These are phyloP conservation scores for Uria lomvia DNA, from an alignment of 2,113 vertebrate genomes.

Conservation along the genomic window DNA sequence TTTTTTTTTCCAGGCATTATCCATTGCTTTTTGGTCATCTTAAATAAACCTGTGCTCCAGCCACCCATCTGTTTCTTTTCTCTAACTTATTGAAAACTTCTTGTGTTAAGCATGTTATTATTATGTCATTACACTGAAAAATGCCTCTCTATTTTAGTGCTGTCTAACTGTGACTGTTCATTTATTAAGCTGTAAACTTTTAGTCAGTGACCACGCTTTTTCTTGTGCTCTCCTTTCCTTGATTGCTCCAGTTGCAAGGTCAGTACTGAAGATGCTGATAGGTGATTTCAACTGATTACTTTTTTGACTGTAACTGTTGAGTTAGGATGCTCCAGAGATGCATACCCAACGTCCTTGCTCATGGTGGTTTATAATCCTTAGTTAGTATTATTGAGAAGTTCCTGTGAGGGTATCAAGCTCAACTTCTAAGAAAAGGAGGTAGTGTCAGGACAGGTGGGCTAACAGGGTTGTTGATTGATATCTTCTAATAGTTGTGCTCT, in stretches of 20 bases:
- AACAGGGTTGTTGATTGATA: neutral
- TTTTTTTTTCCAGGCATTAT: neutral
- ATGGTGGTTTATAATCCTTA: neutral
- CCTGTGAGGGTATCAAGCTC: neutral
- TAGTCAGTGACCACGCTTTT: neutral
- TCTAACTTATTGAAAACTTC: neutral
- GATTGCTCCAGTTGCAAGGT: neutral
- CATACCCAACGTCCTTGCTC: neutral
- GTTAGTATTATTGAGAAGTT: neutral
- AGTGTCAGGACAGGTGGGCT: neutral
- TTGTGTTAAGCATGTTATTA: neutral
- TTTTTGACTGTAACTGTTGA: neutral
- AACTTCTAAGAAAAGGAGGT: neutral
- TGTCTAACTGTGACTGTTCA: neutral
- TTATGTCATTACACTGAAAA: neutral
- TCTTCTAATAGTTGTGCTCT: neutral
- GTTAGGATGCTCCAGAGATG: neutral
- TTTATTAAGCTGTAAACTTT: neutral
- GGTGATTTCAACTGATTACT: neutral
- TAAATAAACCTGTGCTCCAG: neutral
- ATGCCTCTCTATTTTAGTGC: neutral
- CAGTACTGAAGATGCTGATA: neutral
- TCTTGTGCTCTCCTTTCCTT: neutral
- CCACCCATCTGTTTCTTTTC: neutral
- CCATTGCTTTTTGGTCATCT: neutral